Conservation (phyloP, 2,797 vertebrate genomes). For the Pipistrellus nathusii region DNA sequence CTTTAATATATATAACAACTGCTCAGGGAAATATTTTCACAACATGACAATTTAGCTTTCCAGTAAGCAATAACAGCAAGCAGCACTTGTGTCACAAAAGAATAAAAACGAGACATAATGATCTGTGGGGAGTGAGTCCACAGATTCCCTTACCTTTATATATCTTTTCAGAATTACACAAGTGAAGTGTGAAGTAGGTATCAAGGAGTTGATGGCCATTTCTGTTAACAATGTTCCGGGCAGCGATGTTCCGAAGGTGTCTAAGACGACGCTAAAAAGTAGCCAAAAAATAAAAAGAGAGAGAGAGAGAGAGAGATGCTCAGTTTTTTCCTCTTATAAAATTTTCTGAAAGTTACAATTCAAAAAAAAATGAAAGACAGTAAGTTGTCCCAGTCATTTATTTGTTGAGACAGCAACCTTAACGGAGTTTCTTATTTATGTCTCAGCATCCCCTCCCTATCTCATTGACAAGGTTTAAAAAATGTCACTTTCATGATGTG, state of each 20-base stretch:
- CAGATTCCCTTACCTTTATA: slow-evolving; percentile 91
- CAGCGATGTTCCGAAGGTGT: slow-evolving; percentile 97
- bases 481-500: background rate
- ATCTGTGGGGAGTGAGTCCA: background rate
- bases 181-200: slow-evolving; percentile 97
- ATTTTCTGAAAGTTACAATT: slow-evolving; percentile 15
- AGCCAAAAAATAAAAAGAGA: background rate
- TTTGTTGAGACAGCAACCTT: background rate
- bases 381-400: background rate
- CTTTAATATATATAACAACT: slow-evolving; percentile 1
- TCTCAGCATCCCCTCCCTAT: background rate
- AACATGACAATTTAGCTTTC: slow-evolving; percentile 35
- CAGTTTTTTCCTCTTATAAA: slow-evolving; percentile 31
- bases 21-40: background rate
- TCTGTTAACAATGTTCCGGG: slow-evolving; percentile 96
- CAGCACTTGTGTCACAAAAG: background rate
- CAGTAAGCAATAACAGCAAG: background rate
- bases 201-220: slow-evolving; percentile 96
- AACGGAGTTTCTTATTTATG: background rate
- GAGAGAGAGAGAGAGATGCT: background rate
- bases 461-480: background rate
- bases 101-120: background rate
- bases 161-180: slow-evolving; percentile 91
- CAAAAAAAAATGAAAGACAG: slow-evolving; percentile 11
- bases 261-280: slow-evolving; percentile 94